phyloP scores from a whole-genome alignment of 2,113 vertebrate species.

The Neodontobutis hainanensis region DNA sequence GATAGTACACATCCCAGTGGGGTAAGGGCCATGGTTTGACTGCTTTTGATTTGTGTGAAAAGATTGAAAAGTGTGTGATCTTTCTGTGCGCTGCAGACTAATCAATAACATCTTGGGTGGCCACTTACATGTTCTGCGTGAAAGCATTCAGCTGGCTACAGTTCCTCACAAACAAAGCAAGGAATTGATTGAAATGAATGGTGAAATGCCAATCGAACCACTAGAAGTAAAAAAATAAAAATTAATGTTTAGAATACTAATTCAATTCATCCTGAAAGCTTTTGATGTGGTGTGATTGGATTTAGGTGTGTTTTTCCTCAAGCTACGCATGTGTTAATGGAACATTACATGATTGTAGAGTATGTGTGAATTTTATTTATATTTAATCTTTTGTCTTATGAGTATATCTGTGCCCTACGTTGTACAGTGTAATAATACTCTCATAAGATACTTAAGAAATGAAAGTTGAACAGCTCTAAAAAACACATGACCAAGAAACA shows the following conservation, averaged over 20 bases:
- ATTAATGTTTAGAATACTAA: conserved; percentile 25
- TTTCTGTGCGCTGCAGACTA: conserved; percentile 25
- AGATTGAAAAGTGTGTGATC: conserved; percentile 34
- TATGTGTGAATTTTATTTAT: too few relatives aligned
- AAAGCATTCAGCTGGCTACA: conserved; percentile 38
- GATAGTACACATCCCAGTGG: conserved; percentile 43
- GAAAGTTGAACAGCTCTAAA: too few relatives aligned
- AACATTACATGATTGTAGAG: not conserved
- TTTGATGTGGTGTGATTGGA: conserved; percentile 32
- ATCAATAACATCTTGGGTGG: conserved; percentile 69
- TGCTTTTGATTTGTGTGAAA: conserved; percentile 59
- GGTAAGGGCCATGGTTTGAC: conserved; percentile 44
- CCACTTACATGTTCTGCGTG: conserved; percentile 68
- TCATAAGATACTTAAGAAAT: too few relatives aligned
- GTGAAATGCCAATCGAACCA: conserved; percentile 17
- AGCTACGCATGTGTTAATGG: conserved; percentile 12
- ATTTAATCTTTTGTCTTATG: too few relatives aligned
- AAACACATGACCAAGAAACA: too few relatives aligned
- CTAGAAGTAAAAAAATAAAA: conserved; percentile 14
- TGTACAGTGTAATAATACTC: too few relatives aligned
- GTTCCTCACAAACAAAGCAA: conserved; percentile 54
- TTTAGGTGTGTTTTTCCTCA: conserved; percentile 12
- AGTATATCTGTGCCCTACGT: too few relatives aligned
- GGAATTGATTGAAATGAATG: conserved; percentile 34
- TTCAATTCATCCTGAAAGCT: conserved; percentile 51